These are phyloP conservation scores for Colostygia pectinataria DNA, from an alignment of 2,888 invertebrate species.

Conservation along the genomic window DNA sequence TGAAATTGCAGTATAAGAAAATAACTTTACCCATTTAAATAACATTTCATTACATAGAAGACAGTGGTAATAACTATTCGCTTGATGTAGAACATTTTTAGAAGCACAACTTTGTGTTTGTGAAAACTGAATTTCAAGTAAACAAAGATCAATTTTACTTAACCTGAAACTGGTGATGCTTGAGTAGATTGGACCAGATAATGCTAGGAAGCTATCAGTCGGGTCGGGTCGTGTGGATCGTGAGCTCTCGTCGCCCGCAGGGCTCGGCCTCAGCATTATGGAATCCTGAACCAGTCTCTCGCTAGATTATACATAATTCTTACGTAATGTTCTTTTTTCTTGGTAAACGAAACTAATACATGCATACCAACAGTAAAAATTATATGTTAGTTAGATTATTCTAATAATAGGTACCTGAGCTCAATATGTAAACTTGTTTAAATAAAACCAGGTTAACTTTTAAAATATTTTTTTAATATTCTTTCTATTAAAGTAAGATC, in stretches of 20 bases:
- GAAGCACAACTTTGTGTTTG: no score
- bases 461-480: no score
- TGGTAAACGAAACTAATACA: slow-evolving; percentile 16
- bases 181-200: slow-evolving; percentile 34
- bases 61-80: no score
- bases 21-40: no score
- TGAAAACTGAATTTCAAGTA: slow-evolving; percentile 11
- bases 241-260: slow-evolving; percentile 47
- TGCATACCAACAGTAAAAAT: not conserved
- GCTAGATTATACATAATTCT: slow-evolving; percentile 21
- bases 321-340: slow-evolving; percentile 18
- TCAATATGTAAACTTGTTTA: no score
- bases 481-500: no score
- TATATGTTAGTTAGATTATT: no score
- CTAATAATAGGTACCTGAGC: no score
- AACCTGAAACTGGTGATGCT: slow-evolving; percentile 12
- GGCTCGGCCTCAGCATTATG: slow-evolving; percentile 48
- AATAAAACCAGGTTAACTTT: no score
- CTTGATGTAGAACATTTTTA: not conserved
- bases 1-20: no score
- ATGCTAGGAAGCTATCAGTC: slow-evolving; percentile 52
- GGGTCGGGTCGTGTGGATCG: slow-evolving; percentile 57
- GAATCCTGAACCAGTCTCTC: slow-evolving; percentile 14
- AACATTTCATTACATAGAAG: no score
- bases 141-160: slow-evolving; percentile 17